phyloP scores from a whole-genome alignment of 2,797 vertebrate genomes.

The Enteromius radiatus region DNA sequence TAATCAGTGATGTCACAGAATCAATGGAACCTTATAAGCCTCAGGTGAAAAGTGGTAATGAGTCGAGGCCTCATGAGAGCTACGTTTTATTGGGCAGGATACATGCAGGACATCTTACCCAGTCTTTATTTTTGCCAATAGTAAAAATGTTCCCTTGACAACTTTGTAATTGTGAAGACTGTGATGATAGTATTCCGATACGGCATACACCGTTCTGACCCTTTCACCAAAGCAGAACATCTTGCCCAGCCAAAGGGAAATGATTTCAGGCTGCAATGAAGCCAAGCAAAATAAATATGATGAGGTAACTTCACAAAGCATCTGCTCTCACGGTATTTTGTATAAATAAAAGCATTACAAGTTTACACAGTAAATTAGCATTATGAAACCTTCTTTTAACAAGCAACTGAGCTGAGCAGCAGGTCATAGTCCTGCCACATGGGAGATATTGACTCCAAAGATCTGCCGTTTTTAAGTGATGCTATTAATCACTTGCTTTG shows the following conservation, averaged over 20 bases:
- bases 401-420: constrained; percentile 59
- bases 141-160: constrained; percentile 60
- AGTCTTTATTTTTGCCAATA: constrained; percentile 63
- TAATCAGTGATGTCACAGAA: constrained; percentile 76
- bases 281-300: constrained; percentile 29
- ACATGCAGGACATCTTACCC: constrained; percentile 64
- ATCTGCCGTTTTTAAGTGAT: constrained; percentile 41
- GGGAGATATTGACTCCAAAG: constrained; percentile 43
- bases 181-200: constrained; percentile 7
- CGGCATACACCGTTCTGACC: neutral
- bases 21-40: constrained; percentile 78
- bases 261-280: neutral
- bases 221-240: constrained; percentile 33
- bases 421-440: constrained; percentile 39
- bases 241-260: constrained; percentile 23
- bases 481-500: constrained; percentile 64
- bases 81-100: constrained; percentile 70
- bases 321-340: constrained; percentile 13
- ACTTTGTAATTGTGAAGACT: constrained; percentile 23
- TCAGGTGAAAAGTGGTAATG: constrained; percentile 71
- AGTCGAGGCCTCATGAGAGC: constrained; percentile 70
- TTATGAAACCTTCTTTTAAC: constrained; percentile 53
- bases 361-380: constrained; percentile 40
- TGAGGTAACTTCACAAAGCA: constrained; percentile 39
- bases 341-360: constrained; percentile 31